phyloP scores from a whole-genome alignment of 2,888 invertebrate species.

The Gymnocheta viridis region DNA sequence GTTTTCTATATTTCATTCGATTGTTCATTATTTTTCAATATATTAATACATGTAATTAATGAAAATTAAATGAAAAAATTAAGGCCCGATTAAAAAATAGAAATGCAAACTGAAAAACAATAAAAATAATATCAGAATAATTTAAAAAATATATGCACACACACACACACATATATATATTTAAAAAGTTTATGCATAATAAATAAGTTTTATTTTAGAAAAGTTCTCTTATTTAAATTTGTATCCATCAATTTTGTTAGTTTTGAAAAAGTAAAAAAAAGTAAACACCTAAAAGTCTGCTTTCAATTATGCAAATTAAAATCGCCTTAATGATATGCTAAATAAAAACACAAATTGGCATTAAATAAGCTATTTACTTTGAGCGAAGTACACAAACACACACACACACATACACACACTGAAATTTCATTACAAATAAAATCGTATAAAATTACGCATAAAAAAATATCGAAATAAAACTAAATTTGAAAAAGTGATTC shows the following conservation, averaged over 20 bases:
- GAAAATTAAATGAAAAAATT: no score
- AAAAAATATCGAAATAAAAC: not conserved
- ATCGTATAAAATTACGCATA: not conserved
- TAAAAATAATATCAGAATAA: no score
- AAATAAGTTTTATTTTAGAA: not conserved
- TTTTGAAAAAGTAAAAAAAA: not conserved
- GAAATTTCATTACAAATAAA: not conserved
- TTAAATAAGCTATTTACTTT: constrained; percentile 51
- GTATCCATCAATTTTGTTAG: not conserved
- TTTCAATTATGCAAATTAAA: constrained; percentile 5
- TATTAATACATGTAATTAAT: no score
- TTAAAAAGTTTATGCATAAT: no score
- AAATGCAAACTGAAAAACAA: no score
- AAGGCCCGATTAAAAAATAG: no score
- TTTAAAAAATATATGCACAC: no score
- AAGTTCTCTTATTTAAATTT: not conserved
- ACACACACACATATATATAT: no score
- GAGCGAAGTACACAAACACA: not conserved
- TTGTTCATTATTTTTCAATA: no score
- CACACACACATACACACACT: not conserved
- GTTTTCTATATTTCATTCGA: no score
- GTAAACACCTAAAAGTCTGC: constrained; percentile 9
- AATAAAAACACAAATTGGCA: constrained; percentile 34
- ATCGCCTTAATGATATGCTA: constrained; percentile 13
- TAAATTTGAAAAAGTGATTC: constrained; percentile 10